Conservation (phyloP, 2,797 vertebrate genomes). For the Melanotaenia nigrans region DNA sequence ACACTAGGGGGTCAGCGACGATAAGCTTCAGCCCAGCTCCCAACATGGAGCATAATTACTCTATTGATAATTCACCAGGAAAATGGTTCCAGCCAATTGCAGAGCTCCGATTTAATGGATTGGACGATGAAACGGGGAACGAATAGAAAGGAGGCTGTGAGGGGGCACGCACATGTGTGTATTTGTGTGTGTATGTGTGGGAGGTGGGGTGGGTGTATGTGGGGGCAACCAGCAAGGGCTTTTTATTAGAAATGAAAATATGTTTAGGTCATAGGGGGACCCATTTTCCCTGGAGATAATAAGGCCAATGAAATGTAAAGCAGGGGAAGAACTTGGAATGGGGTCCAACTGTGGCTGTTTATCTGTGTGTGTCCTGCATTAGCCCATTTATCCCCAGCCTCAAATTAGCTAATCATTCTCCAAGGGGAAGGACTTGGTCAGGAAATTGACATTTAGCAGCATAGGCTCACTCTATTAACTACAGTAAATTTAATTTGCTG, state of each 20-base stretch:
- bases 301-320: constrained; percentile 86
- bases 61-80: constrained; percentile 87
- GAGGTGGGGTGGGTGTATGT: constrained; percentile 39
- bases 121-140: constrained; percentile 71
- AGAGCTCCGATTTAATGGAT: constrained; percentile 83
- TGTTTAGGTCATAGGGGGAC: constrained; percentile 83
- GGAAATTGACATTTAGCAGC: constrained; percentile 89
- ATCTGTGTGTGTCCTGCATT: constrained; percentile 83
- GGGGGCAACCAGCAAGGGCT: constrained; percentile 72
- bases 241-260: constrained; percentile 86
- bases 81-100: constrained; percentile 83
- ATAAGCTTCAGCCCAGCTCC: constrained; percentile 83
- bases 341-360: constrained; percentile 78
- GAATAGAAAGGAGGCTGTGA: constrained; percentile 64
- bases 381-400: constrained; percentile 83
- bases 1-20: constrained; percentile 79
- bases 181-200: constrained; percentile 14
- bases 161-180: constrained; percentile 11
- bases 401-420: constrained; percentile 86
- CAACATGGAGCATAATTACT: constrained; percentile 87
- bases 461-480: constrained; percentile 88
- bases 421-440: constrained; percentile 86
- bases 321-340: constrained; percentile 80
- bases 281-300: constrained; percentile 85
- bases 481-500: constrained; percentile 87